Base-by-base conservation (phyloP, 2,888 invertebrate genomes). In the Mythimna pallens region DNA sequence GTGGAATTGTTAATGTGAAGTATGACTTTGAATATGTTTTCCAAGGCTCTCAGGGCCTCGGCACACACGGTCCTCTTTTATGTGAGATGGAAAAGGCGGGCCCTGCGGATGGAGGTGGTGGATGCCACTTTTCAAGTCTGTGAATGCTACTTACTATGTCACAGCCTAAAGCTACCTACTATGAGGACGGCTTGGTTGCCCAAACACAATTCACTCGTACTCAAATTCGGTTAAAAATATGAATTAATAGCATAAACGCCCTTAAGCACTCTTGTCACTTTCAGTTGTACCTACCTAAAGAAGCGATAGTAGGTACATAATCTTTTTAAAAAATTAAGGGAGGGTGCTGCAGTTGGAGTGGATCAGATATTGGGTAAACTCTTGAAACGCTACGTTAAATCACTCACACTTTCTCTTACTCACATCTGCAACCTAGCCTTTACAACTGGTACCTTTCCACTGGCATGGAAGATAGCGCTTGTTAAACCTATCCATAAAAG, bases 21-120 rank as follows among this genome's bases (percentile, higher is more conserved):
- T 54, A 68, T 77, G 40, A 34, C 58, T 52, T 40, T 66, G 52
- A 52, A 22, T 43, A 76, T 52, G 50, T 14, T 2, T 40, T 40
- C 4, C 6, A 50, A 40, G 59, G 20, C 1, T 43, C 9, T 61
- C 7, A 3, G 6, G n/a, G 1, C 14, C 22, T 2, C 30, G 14
- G 43, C 43, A 14, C 14, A 5, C 14, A 5, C 14, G 12, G 43
- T 12, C 14, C 4, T 43, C 14, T 14, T 43, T 43, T 30, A 5
- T 43, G 3, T 61, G 40, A 10, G 43, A 50, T n/a, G 12, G 5
- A 20, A 2, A 68, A 43, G 20, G 34, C 22, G 25, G n/a, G 3
- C 14, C 34, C n/a, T 25, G 3, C 3, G 17, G 1, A 61, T 66
- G 30, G n/a, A 58, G n/a, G n/a, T 30, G n/a, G 40, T 47, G 8